These are phyloP conservation scores for Blastomussa wellsi DNA, from an alignment of 92 coral and sea anemone genomes.

Conservation along the genomic window DNA sequence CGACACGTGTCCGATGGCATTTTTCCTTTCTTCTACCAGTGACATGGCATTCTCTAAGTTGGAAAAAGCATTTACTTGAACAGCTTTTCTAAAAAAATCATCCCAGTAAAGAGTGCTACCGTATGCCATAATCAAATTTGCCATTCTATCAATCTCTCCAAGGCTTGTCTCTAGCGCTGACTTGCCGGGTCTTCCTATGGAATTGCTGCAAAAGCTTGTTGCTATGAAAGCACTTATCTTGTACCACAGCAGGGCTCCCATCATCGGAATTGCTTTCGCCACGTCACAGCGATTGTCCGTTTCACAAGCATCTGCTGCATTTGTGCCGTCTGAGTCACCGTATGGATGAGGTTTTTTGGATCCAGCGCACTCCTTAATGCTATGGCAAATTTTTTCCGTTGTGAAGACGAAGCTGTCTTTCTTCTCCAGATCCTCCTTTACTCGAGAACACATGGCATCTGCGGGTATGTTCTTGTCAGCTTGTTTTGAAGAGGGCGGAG, in stretches of 20 bases:
- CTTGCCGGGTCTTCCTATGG: slow-evolving; percentile 16
- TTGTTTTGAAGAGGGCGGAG: slow-evolving; percentile 29
- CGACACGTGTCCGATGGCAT: slow-evolving; percentile 31
- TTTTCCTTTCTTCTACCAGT: slow-evolving; percentile 37
- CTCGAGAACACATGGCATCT: slow-evolving; percentile 40
- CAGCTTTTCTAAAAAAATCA: slow-evolving; percentile 48
- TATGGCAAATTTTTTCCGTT: slow-evolving; percentile 45
- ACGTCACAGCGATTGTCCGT: slow-evolving; percentile 49
- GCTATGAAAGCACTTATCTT: slow-evolving; percentile 54
- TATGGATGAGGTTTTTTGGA: slow-evolving; percentile 34
- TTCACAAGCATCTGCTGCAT: slow-evolving; percentile 43
- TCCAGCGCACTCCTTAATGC: slow-evolving; percentile 38
- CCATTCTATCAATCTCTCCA: slow-evolving; percentile 36
- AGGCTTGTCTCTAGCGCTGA: neutral
- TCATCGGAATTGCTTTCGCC: slow-evolving; percentile 57
- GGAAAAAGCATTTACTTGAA: slow-evolving; percentile 37
- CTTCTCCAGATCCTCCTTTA: slow-evolving; percentile 31
- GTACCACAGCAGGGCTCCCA: slow-evolving; percentile 70
- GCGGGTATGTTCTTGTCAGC: slow-evolving; percentile 13
- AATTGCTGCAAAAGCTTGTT: slow-evolving; percentile 47
- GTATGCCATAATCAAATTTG: slow-evolving; percentile 36
- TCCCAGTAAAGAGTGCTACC: slow-evolving; percentile 58
- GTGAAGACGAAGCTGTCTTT: slow-evolving; percentile 16
- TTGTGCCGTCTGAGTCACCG: slow-evolving; percentile 48
- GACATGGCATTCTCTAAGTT: slow-evolving; percentile 35